Evolutionary conservation across 2,113 vertebrate species (phyloP), one percentile per base, ranked within the genome.

Genomic region (crab-eating macaque (Macaca fascicularis)): DNA sequence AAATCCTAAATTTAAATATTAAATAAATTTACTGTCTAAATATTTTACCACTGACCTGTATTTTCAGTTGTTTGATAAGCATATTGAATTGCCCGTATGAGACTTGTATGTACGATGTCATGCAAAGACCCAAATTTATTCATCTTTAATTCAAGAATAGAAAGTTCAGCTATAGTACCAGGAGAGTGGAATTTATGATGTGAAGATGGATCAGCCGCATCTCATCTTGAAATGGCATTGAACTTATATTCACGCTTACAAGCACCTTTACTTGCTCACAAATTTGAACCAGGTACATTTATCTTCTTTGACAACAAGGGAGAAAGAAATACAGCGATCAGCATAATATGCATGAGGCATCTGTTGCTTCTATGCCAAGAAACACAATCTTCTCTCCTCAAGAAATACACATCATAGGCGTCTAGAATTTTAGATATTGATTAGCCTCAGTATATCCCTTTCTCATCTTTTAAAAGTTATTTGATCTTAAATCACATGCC

Each of bases 231-330:
- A 97, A 85, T 86, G 82, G 50, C 78, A 86, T 20, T 94, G 89
- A 95, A 93, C 45, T 94, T 94, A 64, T 89, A 93, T 35, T 95
- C 45, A 93, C 52, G 35, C 78, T 90, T 83, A 82, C 52, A 89
- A 91, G n/a, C 72, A 55, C 93, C 82, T 96, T 38, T 85, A 86
- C 50, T 89, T 89, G 80, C 67, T 97, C 86, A 74, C 67, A 90
- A 92, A 86, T 93, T 94, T 40, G 59, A 95, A 59, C 57, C 32
- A 50, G 38, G 12, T n/a, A 72, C 6, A 93, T 93, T 89, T 88
- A 76, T 95, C 91, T 94, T 95, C 35, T 67, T 86, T 95, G 87
- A 95, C 86, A 94, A 64, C 48, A 76, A 82, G n/a, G 35, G 35
- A 85, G 11, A 81, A 74, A 69, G 67, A 98, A 91, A 94, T 72